Percentiles rank a stretch among this genome's conserved stretches.
Evolutionary conservation across 2,113 vertebrate species (phyloP).

Genomic region (Aleadryas rufinucha): DNA sequence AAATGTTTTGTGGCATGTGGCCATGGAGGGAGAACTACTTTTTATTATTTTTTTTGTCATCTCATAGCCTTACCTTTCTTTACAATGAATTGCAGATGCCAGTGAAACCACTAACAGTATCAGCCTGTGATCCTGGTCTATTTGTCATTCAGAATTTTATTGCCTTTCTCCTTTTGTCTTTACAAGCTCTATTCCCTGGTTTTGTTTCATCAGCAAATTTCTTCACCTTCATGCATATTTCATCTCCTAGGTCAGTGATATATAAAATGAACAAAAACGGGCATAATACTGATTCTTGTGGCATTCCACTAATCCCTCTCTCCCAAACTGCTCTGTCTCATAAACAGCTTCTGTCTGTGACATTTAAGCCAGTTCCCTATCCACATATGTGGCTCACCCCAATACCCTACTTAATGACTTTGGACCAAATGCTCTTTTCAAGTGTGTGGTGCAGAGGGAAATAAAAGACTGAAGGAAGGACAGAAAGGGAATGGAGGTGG

Average conservation of each 20-base stretch:
- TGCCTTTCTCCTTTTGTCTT: slow-evolving; percentile 42
- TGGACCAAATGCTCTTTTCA: slow-evolving; percentile 45
- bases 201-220: slow-evolving; percentile 69
- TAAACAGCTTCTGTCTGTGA: slow-evolving; percentile 52
- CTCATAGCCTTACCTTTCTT: slow-evolving; percentile 24
- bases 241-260: slow-evolving; percentile 51
- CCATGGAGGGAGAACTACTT: neutral
- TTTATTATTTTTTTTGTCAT: neutral
- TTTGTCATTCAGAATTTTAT: slow-evolving; percentile 66
- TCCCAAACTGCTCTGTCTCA: slow-evolving; percentile 45
- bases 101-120: slow-evolving; percentile 30
- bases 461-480: slow-evolving; percentile 23
- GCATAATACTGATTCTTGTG: slow-evolving; percentile 21
- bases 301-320: slow-evolving; percentile 38
- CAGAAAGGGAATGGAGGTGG: neutral
- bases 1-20: neutral
- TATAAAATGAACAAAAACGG: slow-evolving; percentile 54
- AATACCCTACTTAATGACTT: slow-evolving; percentile 50
- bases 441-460: slow-evolving; percentile 18
- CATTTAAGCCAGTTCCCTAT: slow-evolving; percentile 51
- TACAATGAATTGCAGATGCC: slow-evolving; percentile 42
- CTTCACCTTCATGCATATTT: slow-evolving; percentile 65
- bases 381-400: slow-evolving; percentile 39
- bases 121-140: slow-evolving; percentile 25
- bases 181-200: slow-evolving; percentile 25